A percentile compares a stretch with the other conserved stretches of the same genome.
Evolutionary conservation across 2,113 vertebrate species (phyloP).

Genomic region (Neomonachus schauinslandi): DNA sequence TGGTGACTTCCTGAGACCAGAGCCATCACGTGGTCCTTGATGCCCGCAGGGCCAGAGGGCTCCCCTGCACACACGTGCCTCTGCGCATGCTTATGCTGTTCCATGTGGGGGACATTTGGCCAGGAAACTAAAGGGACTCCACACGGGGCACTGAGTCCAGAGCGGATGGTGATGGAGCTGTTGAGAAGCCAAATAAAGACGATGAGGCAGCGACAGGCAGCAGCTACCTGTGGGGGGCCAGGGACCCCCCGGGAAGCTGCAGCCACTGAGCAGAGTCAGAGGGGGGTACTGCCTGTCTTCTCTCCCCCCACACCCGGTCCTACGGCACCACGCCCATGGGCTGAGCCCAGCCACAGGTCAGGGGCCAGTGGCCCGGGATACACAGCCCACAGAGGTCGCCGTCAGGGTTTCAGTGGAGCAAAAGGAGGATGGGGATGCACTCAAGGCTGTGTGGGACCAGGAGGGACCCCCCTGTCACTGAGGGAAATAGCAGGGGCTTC

Average conservation of each 20-base stretch:
- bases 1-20: too few relatives aligned
- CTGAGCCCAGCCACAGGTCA: neutral
- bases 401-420: neutral
- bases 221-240: neutral
- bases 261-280: neutral
- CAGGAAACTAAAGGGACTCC: too few relatives aligned
- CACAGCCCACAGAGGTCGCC: too few relatives aligned
- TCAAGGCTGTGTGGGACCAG: neutral
- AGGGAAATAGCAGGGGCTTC: too few relatives aligned
- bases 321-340: neutral
- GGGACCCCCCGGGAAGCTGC: neutral
- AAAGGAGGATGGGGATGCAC: neutral
- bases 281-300: neutral
- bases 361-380: neutral
- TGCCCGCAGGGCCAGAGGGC: too few relatives aligned
- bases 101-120: too few relatives aligned
- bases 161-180: too few relatives aligned
- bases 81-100: too few relatives aligned
- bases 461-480: neutral
- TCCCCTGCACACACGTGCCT: too few relatives aligned
- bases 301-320: too few relatives aligned
- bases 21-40: too few relatives aligned
- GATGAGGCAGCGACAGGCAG: neutral
- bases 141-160: too few relatives aligned
- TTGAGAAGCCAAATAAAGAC: neutral